phyloP scores from a whole-genome alignment of 1,140 invertebrate genomes.

The Pomacea maculata region DNA sequence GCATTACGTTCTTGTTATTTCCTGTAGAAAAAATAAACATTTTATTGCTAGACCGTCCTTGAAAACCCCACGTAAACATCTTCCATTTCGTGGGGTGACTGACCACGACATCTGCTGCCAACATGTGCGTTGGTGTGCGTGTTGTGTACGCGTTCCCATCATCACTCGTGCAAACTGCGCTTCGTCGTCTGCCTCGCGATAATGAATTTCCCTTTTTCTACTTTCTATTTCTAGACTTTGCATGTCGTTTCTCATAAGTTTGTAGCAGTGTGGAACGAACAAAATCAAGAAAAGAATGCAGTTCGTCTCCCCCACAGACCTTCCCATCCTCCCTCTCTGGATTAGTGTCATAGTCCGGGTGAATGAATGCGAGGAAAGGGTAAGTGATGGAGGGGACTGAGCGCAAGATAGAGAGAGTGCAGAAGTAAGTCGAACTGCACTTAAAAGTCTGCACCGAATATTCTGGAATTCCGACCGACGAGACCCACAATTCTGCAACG shows the following conservation, averaged over 20 bases:
- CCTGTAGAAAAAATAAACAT: no score
- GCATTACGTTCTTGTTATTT: no score
- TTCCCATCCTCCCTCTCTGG: neutral
- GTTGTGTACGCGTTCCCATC: neutral
- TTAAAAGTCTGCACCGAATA: no score
- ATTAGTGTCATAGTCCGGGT: neutral
- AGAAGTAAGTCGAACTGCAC: no score
- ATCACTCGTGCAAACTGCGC: neutral
- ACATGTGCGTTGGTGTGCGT: neutral
- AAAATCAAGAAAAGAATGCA: no score
- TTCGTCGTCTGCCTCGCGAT: neutral
- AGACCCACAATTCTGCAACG: no score
- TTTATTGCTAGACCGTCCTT: no score
- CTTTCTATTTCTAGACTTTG: neutral
- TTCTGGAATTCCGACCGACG: no score
- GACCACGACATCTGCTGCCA: no score
- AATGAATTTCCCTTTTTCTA: neutral
- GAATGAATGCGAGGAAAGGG: neutral
- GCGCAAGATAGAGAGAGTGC: neutral
- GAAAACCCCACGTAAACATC: no score
- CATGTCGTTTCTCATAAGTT: neutral
- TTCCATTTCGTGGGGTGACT: no score
- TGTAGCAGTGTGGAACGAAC: no score
- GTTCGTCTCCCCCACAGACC: neutral
- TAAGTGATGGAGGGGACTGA: neutral